These are phyloP conservation scores for Encarsia formosa DNA, from an alignment of 2,888 invertebrate genomes.

Conservation along the genomic window DNA sequence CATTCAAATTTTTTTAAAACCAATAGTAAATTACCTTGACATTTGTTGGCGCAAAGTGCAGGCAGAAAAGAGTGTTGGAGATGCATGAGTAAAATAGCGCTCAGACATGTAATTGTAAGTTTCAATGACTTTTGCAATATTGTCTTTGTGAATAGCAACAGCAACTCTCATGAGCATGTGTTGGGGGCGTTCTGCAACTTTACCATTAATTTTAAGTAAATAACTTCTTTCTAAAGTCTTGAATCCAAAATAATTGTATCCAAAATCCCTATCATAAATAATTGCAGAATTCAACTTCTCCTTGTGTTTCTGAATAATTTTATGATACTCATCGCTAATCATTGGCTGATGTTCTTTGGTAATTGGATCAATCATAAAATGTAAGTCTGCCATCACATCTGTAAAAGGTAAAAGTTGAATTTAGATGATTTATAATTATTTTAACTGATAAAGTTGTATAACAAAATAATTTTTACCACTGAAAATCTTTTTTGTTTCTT, in stretches of 20 bases:
- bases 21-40: constrained; percentile 60
- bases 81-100: constrained; percentile 95
- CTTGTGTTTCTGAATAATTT: constrained; percentile 81
- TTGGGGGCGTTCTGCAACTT: constrained; percentile 94
- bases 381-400: constrained; percentile 89
- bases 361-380: constrained; percentile 69
- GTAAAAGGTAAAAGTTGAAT: constrained; percentile 36
- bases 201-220: constrained; percentile 83
- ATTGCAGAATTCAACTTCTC: constrained; percentile 90
- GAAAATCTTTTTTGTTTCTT: constrained; percentile 94
- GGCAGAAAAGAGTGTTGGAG: constrained; percentile 94
- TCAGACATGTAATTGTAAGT: constrained; percentile 95
- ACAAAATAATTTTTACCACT: constrained; percentile 59
- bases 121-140: constrained; percentile 88
- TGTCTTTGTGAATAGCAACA: constrained; percentile 92
- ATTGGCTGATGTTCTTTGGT: constrained; percentile 73
- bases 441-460: not conserved
- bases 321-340: constrained; percentile 79
- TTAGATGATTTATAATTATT: not conserved
- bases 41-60: constrained; percentile 88
- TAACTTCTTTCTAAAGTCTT: constrained; percentile 97
- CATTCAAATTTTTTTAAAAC: not conserved
- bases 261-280: constrained; percentile 94
- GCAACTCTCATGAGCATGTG: constrained; percentile 98
- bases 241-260: constrained; percentile 98